Base-by-base conservation (phyloP, 2,113 vertebrate species). In the Pteruthius melanotis region DNA sequence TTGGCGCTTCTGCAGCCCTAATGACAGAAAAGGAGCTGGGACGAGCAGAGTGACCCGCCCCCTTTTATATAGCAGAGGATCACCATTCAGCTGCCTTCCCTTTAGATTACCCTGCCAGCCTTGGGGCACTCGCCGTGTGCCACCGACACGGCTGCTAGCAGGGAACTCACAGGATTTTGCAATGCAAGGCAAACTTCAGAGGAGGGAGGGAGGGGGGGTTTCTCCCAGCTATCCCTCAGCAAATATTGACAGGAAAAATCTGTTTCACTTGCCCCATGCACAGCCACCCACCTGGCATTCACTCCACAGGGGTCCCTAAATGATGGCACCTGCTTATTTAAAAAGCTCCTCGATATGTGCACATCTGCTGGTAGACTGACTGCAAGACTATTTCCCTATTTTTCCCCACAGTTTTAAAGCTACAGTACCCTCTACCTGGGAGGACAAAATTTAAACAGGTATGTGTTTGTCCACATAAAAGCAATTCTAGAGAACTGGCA, bases 21-120 rank as follows among this genome's bases (percentile, higher is more conserved):
- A 83, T 89, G 95, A 96, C 93, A 94, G 79, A 89, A 95, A 80
- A 61, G 90, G 89, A 95, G 44, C 63, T 77, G 90, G 87, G 81
- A 93, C 3, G 0, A 87, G 83, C 84, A 44, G 52, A 66, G 59
- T 47, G 88, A 47, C 93, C 93, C 79, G 57, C 96, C 97, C 89
- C 95, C 83, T 96, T 94, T 92, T 65, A 84, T 92, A 92, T 45
- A 89, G 91, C 77, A 82, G 47, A 30, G 92, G 87, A 85, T 90
- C 85, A 81, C 86, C 53, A 61, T 60, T 77, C 56, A 80, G 7
- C 65, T 63, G 64, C 82, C 9, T 77, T 94, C 79, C 84, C 91
- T 89, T 66, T 17, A 42, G 85, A 26, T 85, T 35, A 72, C 12
- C 26, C 86, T 87, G 93, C 70, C 91, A 82, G 94, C 74, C 74